Conservation (phyloP, 1,140 invertebrate species). For the Archivesica marissinica region DNA sequence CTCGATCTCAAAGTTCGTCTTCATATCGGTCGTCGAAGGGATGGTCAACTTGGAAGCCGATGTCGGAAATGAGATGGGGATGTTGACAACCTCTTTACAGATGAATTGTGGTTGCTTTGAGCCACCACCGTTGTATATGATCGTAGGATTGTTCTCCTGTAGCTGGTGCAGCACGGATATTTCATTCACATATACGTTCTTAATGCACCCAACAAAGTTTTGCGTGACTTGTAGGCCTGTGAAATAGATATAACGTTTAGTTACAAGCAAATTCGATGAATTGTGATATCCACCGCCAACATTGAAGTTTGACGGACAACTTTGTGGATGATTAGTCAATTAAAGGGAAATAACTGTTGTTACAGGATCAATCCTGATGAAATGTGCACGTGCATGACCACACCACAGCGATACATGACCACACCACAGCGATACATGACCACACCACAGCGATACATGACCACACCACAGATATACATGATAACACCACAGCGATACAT, state of each 20-base stretch:
- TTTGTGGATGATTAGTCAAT: no score
- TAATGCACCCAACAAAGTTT: slow-evolving; percentile 91
- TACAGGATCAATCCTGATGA: no score
- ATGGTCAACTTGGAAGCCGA: slow-evolving; percentile 85
- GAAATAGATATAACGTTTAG: slow-evolving; percentile 36
- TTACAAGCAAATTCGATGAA: no score
- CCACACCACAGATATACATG: no score
- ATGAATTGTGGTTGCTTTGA: slow-evolving; percentile 90
- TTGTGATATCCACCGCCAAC: no score
- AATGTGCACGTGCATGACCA: no score
- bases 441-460: no score
- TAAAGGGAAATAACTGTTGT: no score
- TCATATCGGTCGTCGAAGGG: slow-evolving; percentile 88
- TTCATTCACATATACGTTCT: slow-evolving; percentile 96
- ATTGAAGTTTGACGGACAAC: no score
- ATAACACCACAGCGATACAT: no score
- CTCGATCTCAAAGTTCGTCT: slow-evolving; percentile 89
- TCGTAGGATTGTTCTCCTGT: slow-evolving; percentile 86
- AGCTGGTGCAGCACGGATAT: slow-evolving; percentile 95
- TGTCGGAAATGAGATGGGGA: slow-evolving; percentile 96
- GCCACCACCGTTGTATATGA: slow-evolving; percentile 87
- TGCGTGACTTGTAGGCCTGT: slow-evolving; percentile 85
- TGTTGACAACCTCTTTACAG: slow-evolving; percentile 92
- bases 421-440: no score
- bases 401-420: no score